Evolutionary conservation across 1,140 invertebrate species (phyloP), one percentile per base, ranked within the genome.

Genomic region (Vanessa atalanta): DNA sequence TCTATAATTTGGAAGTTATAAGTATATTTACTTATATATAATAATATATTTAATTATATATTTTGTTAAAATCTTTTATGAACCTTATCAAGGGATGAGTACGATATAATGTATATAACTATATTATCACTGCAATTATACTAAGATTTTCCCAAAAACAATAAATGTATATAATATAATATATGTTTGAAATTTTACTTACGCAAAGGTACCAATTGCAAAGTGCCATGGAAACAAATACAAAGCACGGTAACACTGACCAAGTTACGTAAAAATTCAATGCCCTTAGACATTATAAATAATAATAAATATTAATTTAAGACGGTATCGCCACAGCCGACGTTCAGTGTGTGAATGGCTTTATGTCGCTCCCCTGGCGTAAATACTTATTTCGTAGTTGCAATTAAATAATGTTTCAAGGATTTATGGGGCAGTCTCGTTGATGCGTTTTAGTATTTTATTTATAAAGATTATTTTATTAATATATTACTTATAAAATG

Each of bases 191-290:
- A 57, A 65, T 14, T 23, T 23, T 75, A 90, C 89, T 91, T 79
- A 91, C 89, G 89, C 72, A 91, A 83, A 26, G 88, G 89, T 9
- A 91, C 72, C 70, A 91, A 74, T 65, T 91, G 87, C 48, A 85
- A 72, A 55, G 85, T 88, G 47, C 77, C 79, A 51, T 87, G 84
- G 14, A 83, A 75, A 67, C 83, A 84, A 60, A 82, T 65, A 83
- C 77, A 87, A 65, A 89, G 72, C 65, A 85, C 74, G 0, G 85
- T 63, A 20, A 87, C 57, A 37, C 73, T 61, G 53, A 80, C 47
- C 12, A 65, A 43, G 47, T 70, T 72, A 16, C 43, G 47, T 51
- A 70, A 65, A 31, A 47, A 65, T n/a, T 61, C 16, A 60, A 78
- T 66, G 64, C 51, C 68, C 79, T 65, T 67, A 68, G 47, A 15